Conservation (phyloP, 2,113 vertebrate species). For the Motacilla alba region DNA sequence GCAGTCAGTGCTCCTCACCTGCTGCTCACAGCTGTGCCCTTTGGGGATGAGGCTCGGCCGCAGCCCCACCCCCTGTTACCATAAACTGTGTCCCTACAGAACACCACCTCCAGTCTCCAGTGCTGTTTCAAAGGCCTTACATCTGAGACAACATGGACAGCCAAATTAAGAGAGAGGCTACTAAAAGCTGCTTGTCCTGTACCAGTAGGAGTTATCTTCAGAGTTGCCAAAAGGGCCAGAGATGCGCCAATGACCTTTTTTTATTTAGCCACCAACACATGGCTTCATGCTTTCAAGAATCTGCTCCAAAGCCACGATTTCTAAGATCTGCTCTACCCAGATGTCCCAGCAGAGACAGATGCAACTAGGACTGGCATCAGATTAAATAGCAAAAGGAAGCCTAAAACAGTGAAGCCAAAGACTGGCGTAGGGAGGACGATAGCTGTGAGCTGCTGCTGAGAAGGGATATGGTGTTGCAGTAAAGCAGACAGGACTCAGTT, state of each 20-base stretch:
- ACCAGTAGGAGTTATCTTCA: neutral
- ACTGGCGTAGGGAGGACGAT: neutral
- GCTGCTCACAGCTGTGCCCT: neutral
- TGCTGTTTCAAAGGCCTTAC: neutral
- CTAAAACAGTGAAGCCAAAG: neutral
- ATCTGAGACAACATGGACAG: neutral
- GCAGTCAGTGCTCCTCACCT: neutral
- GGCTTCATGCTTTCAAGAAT: neutral
- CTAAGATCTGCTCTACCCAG: neutral
- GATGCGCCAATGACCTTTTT: neutral
- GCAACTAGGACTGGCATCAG: neutral
- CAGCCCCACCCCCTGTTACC: neutral
- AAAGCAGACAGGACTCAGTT: neutral
- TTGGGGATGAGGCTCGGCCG: neutral
- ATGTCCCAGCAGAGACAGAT: neutral
- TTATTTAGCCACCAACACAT: neutral
- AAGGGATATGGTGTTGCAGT: neutral
- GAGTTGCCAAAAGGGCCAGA: neutral
- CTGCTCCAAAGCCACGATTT: neutral
- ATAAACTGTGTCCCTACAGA: neutral
- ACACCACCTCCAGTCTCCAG: neutral
- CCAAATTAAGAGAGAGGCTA: neutral
- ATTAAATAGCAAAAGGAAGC: neutral
- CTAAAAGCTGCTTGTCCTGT: neutral
- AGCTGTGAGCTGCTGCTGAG: neutral